Percentiles rank a stretch among this genome's conserved stretches.
These are phyloP conservation scores for Procavia capensis DNA, from an alignment of 2,113 vertebrate species.

Conservation along the genomic window DNA sequence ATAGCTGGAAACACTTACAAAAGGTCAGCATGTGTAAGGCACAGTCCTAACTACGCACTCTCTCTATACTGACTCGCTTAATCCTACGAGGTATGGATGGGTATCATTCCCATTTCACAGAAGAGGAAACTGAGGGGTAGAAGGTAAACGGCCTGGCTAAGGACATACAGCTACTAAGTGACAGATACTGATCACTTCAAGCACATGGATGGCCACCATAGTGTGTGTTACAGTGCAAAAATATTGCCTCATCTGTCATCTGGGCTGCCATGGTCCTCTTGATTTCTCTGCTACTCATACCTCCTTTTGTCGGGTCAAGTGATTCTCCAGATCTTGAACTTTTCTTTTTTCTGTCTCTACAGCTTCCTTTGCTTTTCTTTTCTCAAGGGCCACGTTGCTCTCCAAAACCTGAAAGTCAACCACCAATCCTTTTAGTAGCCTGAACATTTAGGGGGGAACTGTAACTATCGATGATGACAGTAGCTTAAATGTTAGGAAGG, in stretches of 20 bases:
- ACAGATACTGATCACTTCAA: fast-evolving
- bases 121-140: not conserved
- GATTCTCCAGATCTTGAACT: constrained; percentile 78
- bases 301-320: constrained; percentile 79
- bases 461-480: fast-evolving
- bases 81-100: not conserved
- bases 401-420: constrained; percentile 80
- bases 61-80: fast-evolving
- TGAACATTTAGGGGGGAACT: fast-evolving
- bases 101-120: not conserved
- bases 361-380: constrained; percentile 56
- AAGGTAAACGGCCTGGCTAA: not conserved
- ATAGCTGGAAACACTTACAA: not conserved
- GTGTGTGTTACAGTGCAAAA: fast-evolving
- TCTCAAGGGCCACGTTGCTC: constrained; percentile 68
- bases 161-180: not conserved
- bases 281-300: constrained; percentile 66
- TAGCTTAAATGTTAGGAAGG: fast-evolving
- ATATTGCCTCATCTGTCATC: fast-evolving
- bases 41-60: not conserved
- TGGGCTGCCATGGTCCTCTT: fast-evolving
- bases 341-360: constrained; percentile 78
- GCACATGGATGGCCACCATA: fast-evolving
- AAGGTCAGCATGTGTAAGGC: fast-evolving
- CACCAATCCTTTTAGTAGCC: not conserved